phyloP scores from a whole-genome alignment of 2,113 vertebrate species.

The Psophia crepitans region DNA sequence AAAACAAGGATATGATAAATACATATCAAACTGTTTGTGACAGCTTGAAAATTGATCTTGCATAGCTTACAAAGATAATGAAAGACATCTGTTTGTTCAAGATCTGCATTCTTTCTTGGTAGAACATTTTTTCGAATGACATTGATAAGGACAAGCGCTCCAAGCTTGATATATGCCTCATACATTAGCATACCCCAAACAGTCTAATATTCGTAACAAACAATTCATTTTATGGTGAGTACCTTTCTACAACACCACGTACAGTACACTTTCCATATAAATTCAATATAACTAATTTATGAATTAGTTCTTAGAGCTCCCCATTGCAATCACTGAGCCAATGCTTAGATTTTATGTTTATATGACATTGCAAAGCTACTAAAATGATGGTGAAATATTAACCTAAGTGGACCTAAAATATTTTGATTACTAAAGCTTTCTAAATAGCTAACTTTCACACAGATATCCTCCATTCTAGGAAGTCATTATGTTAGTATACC shows the following conservation, averaged over 20 bases:
- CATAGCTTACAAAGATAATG: background rate
- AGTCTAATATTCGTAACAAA: background rate
- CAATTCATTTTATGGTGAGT: background rate
- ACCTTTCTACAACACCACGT: background rate
- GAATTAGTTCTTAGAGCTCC: background rate
- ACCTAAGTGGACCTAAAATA: background rate
- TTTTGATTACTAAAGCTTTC: background rate
- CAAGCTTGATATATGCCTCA: accelerated
- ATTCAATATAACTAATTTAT: too few species aligned
- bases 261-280: background rate
- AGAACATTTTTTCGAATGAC: background rate
- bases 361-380: background rate
- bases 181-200: background rate
- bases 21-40: background rate
- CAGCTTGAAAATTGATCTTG: background rate
- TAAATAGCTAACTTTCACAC: background rate
- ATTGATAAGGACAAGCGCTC: background rate
- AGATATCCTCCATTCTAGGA: background rate
- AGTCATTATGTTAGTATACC: background rate
- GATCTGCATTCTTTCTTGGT: background rate
- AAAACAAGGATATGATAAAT: background rate
- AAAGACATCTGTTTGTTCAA: background rate
- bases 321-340: background rate
- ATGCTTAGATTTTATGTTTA: background rate
- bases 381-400: background rate